Evolutionary conservation across 2,888 invertebrate species (phyloP).

Genomic region (Eurytoma californica): DNA sequence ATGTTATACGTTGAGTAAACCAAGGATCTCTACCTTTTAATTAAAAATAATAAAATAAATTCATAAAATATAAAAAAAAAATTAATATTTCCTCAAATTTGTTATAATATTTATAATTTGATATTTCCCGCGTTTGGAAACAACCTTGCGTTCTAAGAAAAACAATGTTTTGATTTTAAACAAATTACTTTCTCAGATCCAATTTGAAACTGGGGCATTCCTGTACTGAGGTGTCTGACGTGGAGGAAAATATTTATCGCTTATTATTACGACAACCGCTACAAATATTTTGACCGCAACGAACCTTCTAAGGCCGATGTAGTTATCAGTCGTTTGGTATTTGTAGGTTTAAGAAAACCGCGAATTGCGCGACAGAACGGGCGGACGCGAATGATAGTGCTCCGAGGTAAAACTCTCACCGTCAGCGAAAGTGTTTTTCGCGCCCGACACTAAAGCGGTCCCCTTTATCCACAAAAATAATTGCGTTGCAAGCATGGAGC

Average conservation of each 20-base stretch:
- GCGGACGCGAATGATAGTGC: neutral
- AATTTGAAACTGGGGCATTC: neutral
- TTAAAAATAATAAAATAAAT: too few relatives aligned
- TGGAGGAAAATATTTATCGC: slow-evolving; percentile 24
- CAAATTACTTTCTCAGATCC: too few relatives aligned
- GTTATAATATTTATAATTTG: too few relatives aligned
- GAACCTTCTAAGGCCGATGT: slow-evolving; percentile 41
- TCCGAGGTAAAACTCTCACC: slow-evolving; percentile 18
- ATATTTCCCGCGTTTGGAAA: too few relatives aligned
- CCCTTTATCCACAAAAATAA: slow-evolving; percentile 40
- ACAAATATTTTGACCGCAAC: slow-evolving; percentile 36
- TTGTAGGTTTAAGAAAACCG: neutral
- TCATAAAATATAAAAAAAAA: too few relatives aligned
- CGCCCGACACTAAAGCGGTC: slow-evolving; percentile 10
- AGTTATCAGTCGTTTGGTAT: slow-evolving; percentile 23
- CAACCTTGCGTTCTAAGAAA: too few relatives aligned
- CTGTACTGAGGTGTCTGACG: neutral
- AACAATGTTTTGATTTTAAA: too few relatives aligned
- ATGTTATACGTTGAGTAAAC: too few relatives aligned
- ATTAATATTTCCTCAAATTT: too few relatives aligned
- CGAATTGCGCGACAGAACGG: slow-evolving; percentile 1
- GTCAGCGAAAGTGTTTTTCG: slow-evolving; percentile 30
- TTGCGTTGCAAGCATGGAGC: neutral
- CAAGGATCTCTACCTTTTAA: too few relatives aligned
- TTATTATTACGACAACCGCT: neutral